A percentile compares a stretch with the other conserved stretches of the same genome.
phyloP scores from a whole-genome alignment of 2,113 vertebrate species.

The Archocentrus centrarchus region DNA sequence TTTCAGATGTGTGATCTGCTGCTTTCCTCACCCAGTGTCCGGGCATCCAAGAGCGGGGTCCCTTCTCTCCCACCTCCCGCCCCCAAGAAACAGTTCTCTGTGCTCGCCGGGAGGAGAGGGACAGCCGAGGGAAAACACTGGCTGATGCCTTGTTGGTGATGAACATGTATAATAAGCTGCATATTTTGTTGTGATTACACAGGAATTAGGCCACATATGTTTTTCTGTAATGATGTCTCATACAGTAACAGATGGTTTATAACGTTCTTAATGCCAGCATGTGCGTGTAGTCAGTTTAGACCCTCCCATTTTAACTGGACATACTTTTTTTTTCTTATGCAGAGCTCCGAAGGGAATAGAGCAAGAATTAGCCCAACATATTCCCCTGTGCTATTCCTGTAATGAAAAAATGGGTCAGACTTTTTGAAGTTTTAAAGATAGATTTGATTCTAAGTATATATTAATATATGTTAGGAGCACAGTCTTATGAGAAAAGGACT shows the following conservation, averaged over 20 bases:
- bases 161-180: slow-evolving; percentile 36
- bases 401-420: slow-evolving; percentile 53
- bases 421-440: not conserved
- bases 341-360: slow-evolving; percentile 41
- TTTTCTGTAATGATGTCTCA: slow-evolving; percentile 42
- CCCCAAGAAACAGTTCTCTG: slow-evolving; percentile 62
- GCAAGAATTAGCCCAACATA: slow-evolving; percentile 43
- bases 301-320: slow-evolving; percentile 34
- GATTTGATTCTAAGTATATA: slow-evolving; percentile 4
- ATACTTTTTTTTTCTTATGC: slow-evolving; percentile 7
- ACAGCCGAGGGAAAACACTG: not conserved
- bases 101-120: not conserved
- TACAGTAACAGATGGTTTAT: slow-evolving; percentile 61
- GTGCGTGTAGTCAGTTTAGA: slow-evolving; percentile 33
- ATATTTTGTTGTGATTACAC: slow-evolving; percentile 47
- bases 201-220: slow-evolving; percentile 57
- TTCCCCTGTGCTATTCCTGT: slow-evolving; percentile 39
- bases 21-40: slow-evolving; percentile 69
- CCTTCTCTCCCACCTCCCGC: slow-evolving; percentile 57
- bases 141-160: slow-evolving; percentile 20
- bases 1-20: slow-evolving; percentile 75
- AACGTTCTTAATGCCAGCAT: slow-evolving; percentile 46
- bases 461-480: not conserved
- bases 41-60: slow-evolving; percentile 39
- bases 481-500: slow-evolving; percentile 2